phyloP scores from a whole-genome alignment of 2,797 vertebrate species.

The Oreochromis mossambicus region DNA sequence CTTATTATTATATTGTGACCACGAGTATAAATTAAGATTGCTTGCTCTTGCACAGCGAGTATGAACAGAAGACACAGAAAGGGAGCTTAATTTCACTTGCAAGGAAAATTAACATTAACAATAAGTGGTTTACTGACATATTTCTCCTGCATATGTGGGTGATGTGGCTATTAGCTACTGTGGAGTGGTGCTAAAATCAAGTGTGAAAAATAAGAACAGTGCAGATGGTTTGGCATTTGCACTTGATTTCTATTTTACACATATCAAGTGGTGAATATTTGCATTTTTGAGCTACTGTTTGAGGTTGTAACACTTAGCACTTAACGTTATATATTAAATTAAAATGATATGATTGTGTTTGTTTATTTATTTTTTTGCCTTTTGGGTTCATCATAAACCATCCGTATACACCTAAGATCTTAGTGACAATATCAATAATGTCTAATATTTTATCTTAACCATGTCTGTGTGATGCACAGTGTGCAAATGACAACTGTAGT shows the following conservation, averaged over 20 bases:
- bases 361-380: background rate
- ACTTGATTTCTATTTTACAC: background rate
- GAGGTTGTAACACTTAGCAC: background rate
- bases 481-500: background rate
- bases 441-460: background rate
- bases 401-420: background rate
- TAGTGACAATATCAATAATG: background rate
- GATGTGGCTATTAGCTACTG: conserved; percentile 11
- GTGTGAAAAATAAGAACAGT: conserved; percentile 31
- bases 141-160: conserved; percentile 45
- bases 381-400: background rate
- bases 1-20: background rate
- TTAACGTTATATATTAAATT: background rate
- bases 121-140: conserved; percentile 39
- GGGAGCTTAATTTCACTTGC: background rate
- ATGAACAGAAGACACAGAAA: background rate
- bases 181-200: conserved; percentile 18
- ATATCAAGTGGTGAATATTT: background rate
- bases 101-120: conserved; percentile 14
- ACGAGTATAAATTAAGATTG: conserved; percentile 9
- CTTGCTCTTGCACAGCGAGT: background rate
- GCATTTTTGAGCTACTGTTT: background rate
- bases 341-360: background rate
- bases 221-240: conserved; percentile 32
- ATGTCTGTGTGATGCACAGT: background rate